These are phyloP conservation scores for Lingula anatina DNA, from an alignment of 2,888 invertebrate species.

Conservation along the genomic window DNA sequence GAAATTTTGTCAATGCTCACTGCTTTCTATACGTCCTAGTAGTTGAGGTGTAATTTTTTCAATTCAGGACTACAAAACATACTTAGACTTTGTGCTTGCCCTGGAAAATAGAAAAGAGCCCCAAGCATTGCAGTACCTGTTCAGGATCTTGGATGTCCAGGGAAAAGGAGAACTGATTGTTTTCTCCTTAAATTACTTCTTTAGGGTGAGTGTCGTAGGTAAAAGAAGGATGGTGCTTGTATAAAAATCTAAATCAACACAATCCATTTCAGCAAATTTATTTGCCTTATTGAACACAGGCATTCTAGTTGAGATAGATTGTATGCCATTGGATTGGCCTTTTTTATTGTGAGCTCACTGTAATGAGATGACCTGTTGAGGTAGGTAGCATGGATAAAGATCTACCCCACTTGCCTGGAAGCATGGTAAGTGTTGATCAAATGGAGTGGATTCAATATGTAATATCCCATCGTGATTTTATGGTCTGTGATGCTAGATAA, in stretches of 20 bases:
- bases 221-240: too few species aligned
- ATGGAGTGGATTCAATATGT: too few species aligned
- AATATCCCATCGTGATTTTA: too few species aligned
- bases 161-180: constrained; percentile 81
- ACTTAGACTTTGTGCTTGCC: constrained; percentile 88
- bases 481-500: too few species aligned
- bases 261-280: background rate
- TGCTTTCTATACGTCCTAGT: too few species aligned
- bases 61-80: constrained; percentile 85
- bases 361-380: too few species aligned
- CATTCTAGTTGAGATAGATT: background rate
- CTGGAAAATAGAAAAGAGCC: constrained; percentile 88
- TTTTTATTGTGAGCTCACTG: constrained; percentile 2
- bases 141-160: constrained; percentile 84
- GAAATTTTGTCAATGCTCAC: too few species aligned
- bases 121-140: constrained; percentile 84
- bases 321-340: constrained; percentile 4
- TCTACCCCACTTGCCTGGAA: too few species aligned
- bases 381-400: too few species aligned
- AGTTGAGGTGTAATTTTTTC: background rate
- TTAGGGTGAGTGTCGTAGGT: constrained; percentile 72
- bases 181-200: constrained; percentile 88
- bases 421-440: too few species aligned
- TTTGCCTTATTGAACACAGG: too few species aligned
- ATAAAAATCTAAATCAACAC: too few species aligned